Percentiles rank a stretch among this genome's conserved stretches.
Conservation (phyloP, 2,113 vertebrate genomes). For the Microtus oregoni region DNA sequence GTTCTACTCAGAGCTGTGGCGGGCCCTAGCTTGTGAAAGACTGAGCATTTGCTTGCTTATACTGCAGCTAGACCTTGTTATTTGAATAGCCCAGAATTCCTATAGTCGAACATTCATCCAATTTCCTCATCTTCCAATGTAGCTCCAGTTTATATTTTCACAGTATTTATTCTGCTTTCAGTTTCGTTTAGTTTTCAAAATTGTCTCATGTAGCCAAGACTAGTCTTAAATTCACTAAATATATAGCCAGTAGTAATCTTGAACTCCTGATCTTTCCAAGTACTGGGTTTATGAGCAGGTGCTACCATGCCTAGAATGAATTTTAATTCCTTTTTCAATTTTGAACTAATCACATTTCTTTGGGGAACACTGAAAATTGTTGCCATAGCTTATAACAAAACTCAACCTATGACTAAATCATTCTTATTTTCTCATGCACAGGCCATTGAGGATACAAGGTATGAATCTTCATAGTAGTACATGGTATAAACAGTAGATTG, state of each 20-base stretch:
- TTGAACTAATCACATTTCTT: neutral
- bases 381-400: neutral
- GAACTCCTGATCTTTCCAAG: neutral
- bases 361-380: neutral
- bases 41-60: neutral
- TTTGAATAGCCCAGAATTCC: neutral
- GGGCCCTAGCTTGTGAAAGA: neutral
- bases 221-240: neutral
- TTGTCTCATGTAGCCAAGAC: neutral
- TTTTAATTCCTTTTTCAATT: neutral
- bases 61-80: neutral
- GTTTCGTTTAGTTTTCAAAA: neutral
- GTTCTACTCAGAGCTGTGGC: neutral
- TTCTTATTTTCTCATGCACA: neutral
- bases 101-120: neutral
- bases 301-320: neutral
- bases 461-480: neutral
- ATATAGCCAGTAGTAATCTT: neutral
- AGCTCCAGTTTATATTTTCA: neutral
- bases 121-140: neutral
- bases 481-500: neutral
- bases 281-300: neutral
- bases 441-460: neutral
- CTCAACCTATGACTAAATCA: neutral
- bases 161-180: neutral